phyloP scores from a whole-genome alignment of 92 coral and sea anemone genomes.

The Scolanthus callimorphus region DNA sequence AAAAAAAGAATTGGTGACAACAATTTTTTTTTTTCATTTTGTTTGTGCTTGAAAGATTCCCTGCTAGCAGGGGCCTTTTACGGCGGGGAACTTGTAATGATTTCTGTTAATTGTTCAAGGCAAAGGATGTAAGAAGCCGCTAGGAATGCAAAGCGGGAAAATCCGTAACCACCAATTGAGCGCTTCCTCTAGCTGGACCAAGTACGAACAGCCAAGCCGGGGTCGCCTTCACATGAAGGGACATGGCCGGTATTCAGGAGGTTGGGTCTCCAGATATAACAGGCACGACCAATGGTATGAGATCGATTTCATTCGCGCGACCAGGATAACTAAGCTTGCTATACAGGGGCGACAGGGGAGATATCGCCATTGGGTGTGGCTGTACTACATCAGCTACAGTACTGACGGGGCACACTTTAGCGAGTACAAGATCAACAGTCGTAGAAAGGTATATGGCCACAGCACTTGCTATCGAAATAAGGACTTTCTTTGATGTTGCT shows the following conservation, averaged over 20 bases:
- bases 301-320: slow-evolving; percentile 47
- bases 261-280: slow-evolving; percentile 54
- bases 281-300: slow-evolving; percentile 57
- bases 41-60: too few relatives aligned
- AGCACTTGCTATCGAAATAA: too few relatives aligned
- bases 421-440: slow-evolving; percentile 41
- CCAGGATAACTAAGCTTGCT: slow-evolving; percentile 39
- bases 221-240: slow-evolving; percentile 47
- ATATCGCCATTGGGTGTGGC: slow-evolving; percentile 57
- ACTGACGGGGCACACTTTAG: slow-evolving; percentile 49
- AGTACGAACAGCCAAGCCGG: slow-evolving; percentile 44
- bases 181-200: slow-evolving; percentile 56
- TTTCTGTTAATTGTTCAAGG: slow-evolving; percentile 23
- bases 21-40: too few relatives aligned
- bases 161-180: slow-evolving; percentile 41
- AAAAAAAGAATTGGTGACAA: too few relatives aligned
- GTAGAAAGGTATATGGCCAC: slow-evolving; percentile 44
- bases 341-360: slow-evolving; percentile 58
- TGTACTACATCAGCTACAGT: slow-evolving; percentile 44
- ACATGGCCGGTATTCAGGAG: slow-evolving; percentile 45
- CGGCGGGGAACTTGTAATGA: too few relatives aligned
- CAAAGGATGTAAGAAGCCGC: slow-evolving; percentile 50
- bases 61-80: too few relatives aligned
- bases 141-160: slow-evolving; percentile 55
- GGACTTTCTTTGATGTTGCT: too few relatives aligned